phyloP scores from a whole-genome alignment of 2,797 vertebrate genomes.

The Myioborus miniatus region DNA sequence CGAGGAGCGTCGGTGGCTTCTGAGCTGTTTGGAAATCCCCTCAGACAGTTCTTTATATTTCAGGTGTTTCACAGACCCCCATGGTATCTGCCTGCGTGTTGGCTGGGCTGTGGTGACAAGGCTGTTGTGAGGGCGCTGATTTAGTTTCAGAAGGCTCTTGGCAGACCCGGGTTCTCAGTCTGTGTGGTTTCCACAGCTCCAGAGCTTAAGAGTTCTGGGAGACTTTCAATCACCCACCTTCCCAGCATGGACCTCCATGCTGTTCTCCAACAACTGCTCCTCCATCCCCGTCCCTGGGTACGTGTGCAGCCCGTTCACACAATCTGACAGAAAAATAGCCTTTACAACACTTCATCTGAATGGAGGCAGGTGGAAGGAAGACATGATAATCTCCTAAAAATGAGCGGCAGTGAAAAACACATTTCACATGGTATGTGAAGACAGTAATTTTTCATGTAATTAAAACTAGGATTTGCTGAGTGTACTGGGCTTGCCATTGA shows the following conservation, averaged over 20 bases:
- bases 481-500: not conserved
- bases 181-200: not conserved
- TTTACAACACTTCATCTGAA: not conserved
- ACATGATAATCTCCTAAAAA: not conserved
- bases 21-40: not conserved
- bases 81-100: not conserved
- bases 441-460: not conserved
- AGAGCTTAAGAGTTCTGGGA: not conserved
- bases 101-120: not conserved
- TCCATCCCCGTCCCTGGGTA: not conserved
- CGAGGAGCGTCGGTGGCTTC: not conserved
- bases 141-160: not conserved
- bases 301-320: fast-evolving
- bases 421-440: not conserved
- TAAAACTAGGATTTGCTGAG: not conserved
- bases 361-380: not conserved
- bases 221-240: not conserved
- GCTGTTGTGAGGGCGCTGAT: no score
- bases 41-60: not conserved
- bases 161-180: not conserved
- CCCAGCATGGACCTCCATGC: not conserved
- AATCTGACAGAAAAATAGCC: not conserved
- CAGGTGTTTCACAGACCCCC: not conserved
- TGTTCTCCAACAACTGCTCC: not conserved
- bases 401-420: not conserved